Conservation (phyloP, 2,113 vertebrate genomes). For the Pelecanus crispus region DNA sequence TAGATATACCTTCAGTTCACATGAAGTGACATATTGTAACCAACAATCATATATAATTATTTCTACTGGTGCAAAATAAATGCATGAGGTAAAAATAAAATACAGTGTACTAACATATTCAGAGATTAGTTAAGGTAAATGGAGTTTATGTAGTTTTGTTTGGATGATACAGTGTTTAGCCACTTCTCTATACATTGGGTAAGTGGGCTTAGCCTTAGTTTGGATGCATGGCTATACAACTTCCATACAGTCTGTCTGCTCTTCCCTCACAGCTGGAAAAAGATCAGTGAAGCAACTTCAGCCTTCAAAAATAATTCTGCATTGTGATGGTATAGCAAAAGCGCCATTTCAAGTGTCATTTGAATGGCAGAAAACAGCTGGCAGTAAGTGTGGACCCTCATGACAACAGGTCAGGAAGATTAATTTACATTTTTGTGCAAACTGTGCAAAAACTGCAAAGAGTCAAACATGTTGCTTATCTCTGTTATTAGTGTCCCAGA, state of each 20-base stretch:
- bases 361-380: neutral
- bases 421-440: neutral
- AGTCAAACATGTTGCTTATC: neutral
- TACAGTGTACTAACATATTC: neutral
- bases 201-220: neutral
- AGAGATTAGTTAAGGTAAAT: neutral
- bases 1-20: neutral
- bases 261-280: neutral
- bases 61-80: neutral
- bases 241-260: neutral
- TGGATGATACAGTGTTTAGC: neutral
- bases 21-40: neutral
- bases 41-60: neutral
- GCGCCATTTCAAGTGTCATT: neutral
- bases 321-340: neutral
- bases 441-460: neutral
- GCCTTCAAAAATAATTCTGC: neutral
- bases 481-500: neutral
- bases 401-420: neutral
- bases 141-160: neutral
- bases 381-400: neutral
- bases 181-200: neutral
- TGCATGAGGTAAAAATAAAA: neutral
- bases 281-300: neutral
- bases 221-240: neutral